These are phyloP conservation scores for Micronycteris hirsuta DNA, from an alignment of 2,113 vertebrate species.

Conservation along the genomic window DNA sequence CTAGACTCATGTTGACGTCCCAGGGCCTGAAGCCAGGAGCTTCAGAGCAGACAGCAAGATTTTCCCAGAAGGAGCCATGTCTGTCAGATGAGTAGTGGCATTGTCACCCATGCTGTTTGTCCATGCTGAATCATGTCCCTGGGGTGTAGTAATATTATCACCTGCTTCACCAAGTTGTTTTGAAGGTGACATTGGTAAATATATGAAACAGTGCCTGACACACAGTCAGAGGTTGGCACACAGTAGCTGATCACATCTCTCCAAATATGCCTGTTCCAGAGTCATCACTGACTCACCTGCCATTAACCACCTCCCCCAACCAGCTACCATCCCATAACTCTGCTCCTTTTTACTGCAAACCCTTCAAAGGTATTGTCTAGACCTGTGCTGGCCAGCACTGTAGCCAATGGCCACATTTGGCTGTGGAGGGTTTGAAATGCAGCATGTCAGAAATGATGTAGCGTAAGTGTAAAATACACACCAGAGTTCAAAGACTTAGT, in stretches of 20 bases:
- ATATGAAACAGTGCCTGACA: not conserved
- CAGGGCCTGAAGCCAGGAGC: not conserved
- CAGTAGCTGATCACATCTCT: not conserved
- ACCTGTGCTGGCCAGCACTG: not conserved
- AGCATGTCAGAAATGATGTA: not conserved
- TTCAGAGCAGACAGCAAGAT: not conserved
- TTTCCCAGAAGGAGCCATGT: not conserved
- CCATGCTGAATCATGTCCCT: not conserved
- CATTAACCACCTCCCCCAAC: not conserved
- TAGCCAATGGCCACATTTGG: not conserved
- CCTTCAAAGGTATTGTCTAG: not conserved
- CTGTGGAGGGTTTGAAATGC: not conserved
- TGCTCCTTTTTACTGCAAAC: not conserved
- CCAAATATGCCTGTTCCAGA: not conserved
- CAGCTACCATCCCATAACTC: not conserved
- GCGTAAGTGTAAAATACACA: not conserved
- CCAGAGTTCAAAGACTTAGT: not conserved
- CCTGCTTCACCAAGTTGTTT: not conserved
- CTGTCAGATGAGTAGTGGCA: not conserved
- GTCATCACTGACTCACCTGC: not conserved
- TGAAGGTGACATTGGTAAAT: not conserved
- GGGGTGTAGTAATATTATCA: not conserved
- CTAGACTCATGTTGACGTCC: not conserved
- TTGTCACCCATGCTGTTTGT: not conserved
- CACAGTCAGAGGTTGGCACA: not conserved